Conservation (phyloP, 2,888 invertebrate species). For the Eupithecia subumbrata region DNA sequence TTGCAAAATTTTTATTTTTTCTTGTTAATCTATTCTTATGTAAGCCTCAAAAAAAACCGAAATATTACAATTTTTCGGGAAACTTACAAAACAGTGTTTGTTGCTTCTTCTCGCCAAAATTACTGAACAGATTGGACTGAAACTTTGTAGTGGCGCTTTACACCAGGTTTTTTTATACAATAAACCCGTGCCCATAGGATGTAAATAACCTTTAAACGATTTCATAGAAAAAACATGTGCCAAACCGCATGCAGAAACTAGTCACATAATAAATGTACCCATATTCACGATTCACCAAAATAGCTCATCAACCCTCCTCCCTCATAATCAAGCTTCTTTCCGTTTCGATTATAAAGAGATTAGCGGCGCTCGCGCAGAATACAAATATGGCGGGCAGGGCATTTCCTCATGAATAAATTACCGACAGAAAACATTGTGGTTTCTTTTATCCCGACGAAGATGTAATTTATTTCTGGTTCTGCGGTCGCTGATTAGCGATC, state of each 20-base stretch:
- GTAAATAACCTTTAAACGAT: neutral
- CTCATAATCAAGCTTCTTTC: slow-evolving; percentile 9
- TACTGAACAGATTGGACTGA: too few species aligned
- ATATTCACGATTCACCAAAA: neutral
- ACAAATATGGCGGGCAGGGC: slow-evolving; percentile 32
- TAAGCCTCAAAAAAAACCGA: too few species aligned
- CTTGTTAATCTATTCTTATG: too few species aligned
- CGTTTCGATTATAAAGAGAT: slow-evolving; percentile 14
- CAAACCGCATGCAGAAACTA: too few species aligned
- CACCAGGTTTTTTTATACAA: neutral
- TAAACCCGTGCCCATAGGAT: neutral
- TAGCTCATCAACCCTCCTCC: neutral
- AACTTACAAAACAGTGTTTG: too few species aligned
- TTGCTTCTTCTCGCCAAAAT: too few species aligned
- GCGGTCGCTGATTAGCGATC: neutral
- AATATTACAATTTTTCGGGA: too few species aligned
- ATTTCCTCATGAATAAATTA: slow-evolving; percentile 39
- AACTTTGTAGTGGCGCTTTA: too few species aligned
- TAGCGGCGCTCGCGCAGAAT: neutral
- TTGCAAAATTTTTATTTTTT: too few species aligned
- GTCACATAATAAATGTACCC: too few species aligned
- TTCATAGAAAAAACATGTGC: neutral
- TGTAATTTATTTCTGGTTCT: neutral
- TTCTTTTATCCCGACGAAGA: neutral
- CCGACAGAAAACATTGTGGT: slow-evolving; percentile 7